Percentiles rank a stretch among this genome's conserved stretches.
Conservation (phyloP, 2,113 vertebrate species). For the Ceyx margarethae region DNA sequence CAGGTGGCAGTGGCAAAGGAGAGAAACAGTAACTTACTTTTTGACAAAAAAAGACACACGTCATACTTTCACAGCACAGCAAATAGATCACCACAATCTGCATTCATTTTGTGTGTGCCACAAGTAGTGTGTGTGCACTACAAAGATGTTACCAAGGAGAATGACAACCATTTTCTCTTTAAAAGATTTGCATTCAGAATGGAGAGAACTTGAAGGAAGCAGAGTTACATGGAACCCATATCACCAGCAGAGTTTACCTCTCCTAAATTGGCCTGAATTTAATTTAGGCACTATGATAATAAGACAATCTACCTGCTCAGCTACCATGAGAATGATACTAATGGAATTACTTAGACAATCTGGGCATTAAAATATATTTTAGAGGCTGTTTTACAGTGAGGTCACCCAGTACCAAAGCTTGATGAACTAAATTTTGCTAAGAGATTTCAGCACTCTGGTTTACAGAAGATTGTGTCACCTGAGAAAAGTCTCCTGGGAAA, state of each 20-base stretch:
- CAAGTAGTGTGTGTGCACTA: no score
- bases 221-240: not conserved
- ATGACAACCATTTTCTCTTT: not conserved
- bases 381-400: not conserved
- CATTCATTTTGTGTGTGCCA: not conserved
- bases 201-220: not conserved
- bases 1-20: not conserved
- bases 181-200: not conserved
- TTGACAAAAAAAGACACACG: not conserved
- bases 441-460: not conserved
- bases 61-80: not conserved
- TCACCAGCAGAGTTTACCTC: not conserved
- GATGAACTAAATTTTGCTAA: not conserved
- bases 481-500: constrained; percentile 42
- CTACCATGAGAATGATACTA: constrained; percentile 41
- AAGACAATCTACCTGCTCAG: constrained; percentile 47
- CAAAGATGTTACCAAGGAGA: not conserved
- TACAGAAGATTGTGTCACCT: not conserved
- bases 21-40: not conserved
- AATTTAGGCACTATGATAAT: constrained; percentile 31
- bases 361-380: constrained; percentile 30
- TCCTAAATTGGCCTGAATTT: constrained; percentile 37
- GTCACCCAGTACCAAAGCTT: not conserved
- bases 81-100: not conserved
- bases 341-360: constrained; percentile 51